Percentiles rank a stretch among this genome's conserved stretches.
phyloP scores from a whole-genome alignment of 1,140 invertebrate species.

The Saccostrea cuccullata region DNA sequence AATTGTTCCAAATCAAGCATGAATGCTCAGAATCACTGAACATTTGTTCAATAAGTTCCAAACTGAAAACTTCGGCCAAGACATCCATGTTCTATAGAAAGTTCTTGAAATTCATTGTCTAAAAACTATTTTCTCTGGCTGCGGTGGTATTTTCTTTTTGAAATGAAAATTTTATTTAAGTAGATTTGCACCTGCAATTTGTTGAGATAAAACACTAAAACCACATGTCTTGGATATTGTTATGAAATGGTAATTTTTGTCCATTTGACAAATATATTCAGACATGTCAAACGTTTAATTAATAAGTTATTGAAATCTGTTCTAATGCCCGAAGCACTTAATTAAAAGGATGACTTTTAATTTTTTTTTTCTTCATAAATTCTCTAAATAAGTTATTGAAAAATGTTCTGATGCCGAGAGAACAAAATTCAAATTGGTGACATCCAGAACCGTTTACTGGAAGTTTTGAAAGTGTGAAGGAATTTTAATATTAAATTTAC shows the following conservation, averaged over 20 bases:
- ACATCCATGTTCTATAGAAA: too few species aligned
- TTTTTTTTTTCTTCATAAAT: not conserved
- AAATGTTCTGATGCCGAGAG: not conserved
- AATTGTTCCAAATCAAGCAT: too few species aligned
- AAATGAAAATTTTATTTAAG: not conserved
- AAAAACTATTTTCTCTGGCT: too few species aligned
- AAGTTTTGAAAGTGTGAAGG: not conserved
- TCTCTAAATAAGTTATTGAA: not conserved
- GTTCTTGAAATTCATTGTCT: too few species aligned
- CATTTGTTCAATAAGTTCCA: too few species aligned
- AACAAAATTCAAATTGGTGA: not conserved
- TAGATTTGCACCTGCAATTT: not conserved
- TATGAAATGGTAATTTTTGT: not conserved
- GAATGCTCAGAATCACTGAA: too few species aligned
- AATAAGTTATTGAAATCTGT: not conserved
- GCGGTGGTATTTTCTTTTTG: too few species aligned
- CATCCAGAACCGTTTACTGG: not conserved
- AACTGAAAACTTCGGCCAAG: too few species aligned
- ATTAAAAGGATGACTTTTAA: not conserved
- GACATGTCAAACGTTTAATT: not conserved
- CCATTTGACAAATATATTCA: not conserved
- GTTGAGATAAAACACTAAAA: not conserved
- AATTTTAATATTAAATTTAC: not conserved
- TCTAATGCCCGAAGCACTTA: not conserved
- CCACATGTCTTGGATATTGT: not conserved